Base-by-base conservation (phyloP, 1,140 invertebrate species). In the Drosophila pseudoobscura region DNA sequence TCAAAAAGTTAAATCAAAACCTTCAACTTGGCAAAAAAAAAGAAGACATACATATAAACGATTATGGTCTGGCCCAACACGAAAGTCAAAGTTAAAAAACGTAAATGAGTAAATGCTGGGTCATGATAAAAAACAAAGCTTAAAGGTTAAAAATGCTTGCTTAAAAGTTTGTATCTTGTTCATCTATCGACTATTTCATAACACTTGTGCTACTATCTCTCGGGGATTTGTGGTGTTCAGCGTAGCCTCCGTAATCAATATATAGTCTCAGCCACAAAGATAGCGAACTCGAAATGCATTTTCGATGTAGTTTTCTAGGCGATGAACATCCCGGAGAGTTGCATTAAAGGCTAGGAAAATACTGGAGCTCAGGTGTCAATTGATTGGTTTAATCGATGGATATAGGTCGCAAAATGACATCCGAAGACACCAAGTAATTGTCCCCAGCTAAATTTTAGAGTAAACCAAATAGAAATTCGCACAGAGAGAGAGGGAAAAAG, bases 21-120 rank as follows among this genome's bases (percentile, higher is more conserved):
- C 80, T 83, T 84, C 46, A 75, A 68, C 45, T 46, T 59, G 43
- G 7, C 31, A 31, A 31, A 9, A 55, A 54, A 49, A 72, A 63
- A 77, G 69, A 9, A 53, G n/a, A 15, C 17, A 35, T 2, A 6
- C 24, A 31, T 17, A 22, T 44, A 74, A 73, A 31, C 20, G 43
- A 15, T 59, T 43, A 39, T 8, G 45, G 49, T 54, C 15, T 41
- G 44, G 45, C 46, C 11, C 50, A 64, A 15, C 66, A n/a, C 54
- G 56, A 70, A 77, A 78, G 74, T 73, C 57, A 74, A 70, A 51
- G 55, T 17, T 71, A 59, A 43, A 72, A 55, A 44, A 46, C 20
- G 46, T 41, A 63, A 54, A 22, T 54, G 9, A 73, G 41, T 55
- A 62, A 39, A 43, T 45, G 66, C 69, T 72, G 69, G 69, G 69